Conservation (phyloP, 2,888 invertebrate species). For the Uropetala carovei region DNA sequence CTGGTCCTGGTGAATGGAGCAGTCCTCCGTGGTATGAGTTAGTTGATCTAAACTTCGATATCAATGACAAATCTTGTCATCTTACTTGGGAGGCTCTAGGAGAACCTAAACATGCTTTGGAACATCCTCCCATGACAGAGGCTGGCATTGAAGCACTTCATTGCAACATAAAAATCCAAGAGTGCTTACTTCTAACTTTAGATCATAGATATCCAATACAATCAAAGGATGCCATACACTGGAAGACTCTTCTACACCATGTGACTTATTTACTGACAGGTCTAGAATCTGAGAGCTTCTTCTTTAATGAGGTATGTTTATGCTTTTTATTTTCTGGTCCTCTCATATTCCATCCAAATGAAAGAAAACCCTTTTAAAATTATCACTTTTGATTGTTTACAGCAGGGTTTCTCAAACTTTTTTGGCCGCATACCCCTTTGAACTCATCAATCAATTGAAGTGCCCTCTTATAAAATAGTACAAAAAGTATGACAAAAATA, state of each 20-base stretch:
- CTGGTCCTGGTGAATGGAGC: not conserved
- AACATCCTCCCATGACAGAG: not conserved
- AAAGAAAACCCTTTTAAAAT: no score
- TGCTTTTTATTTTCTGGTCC: no score
- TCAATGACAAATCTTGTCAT: not conserved
- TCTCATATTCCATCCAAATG: no score
- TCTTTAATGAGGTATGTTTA: conserved; percentile 30
- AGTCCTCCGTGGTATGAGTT: conserved; percentile 1
- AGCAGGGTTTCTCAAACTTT: no score
- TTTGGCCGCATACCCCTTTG: no score
- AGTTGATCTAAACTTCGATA: not conserved
- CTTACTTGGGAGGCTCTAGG: conserved; percentile 41
- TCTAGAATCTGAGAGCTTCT: conserved; percentile 50
- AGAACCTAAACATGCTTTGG: not conserved
- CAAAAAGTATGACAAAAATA: no score
- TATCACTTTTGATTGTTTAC: no score
- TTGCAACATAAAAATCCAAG: conserved; percentile 38
- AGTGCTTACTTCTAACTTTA: conserved; percentile 31
- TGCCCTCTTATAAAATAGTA: no score
- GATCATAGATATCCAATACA: not conserved
- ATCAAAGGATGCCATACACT: not conserved
- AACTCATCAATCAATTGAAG: no score
- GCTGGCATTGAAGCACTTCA: conserved; percentile 10
- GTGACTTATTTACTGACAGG: conserved; percentile 22
- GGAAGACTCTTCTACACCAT: not conserved